Percentiles rank a stretch among this genome's conserved stretches.
Evolutionary conservation across 1,140 invertebrate genomes (phyloP).

Genomic region (Achatina immaculata): DNA sequence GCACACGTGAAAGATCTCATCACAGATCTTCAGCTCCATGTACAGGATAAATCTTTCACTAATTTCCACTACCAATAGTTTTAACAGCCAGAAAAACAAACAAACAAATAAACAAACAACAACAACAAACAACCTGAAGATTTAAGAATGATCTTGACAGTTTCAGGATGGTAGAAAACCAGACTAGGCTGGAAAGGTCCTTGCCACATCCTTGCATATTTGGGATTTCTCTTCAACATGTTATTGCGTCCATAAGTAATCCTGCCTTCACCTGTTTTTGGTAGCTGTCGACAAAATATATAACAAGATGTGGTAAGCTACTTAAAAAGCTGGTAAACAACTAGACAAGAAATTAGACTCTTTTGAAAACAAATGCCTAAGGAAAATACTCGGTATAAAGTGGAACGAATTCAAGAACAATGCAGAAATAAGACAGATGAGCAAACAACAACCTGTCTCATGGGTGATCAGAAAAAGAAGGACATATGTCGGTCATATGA

Average conservation of each 20-base stretch:
- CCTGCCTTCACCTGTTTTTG: constrained; percentile 15
- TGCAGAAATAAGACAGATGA: too few relatives aligned
- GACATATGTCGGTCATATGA: too few relatives aligned
- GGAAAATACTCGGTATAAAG: too few relatives aligned
- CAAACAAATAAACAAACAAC: neutral
- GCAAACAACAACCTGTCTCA: too few relatives aligned
- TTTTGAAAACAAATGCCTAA: too few relatives aligned
- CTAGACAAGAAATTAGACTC: too few relatives aligned
- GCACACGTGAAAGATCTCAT: too few relatives aligned
- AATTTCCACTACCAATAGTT: neutral
- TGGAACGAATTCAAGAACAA: too few relatives aligned
- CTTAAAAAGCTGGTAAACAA: neutral
- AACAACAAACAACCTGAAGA: constrained; percentile 44
- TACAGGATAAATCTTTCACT: neutral
- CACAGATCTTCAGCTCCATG: too few relatives aligned
- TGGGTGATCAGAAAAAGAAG: too few relatives aligned
- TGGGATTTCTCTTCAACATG: constrained; percentile 35
- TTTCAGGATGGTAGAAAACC: constrained; percentile 49
- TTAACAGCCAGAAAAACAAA: neutral
- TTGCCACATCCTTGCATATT: constrained; percentile 46
- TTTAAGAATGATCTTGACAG: constrained; percentile 52
- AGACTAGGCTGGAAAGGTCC: constrained; percentile 43
- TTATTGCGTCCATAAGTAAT: constrained; percentile 35
- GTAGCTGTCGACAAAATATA: neutral
- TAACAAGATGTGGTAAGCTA: neutral